Evolutionary conservation across 1,140 invertebrate genomes (phyloP), one percentile per base, ranked within the genome.

Genomic region (Aphidius gifuensis): DNA sequence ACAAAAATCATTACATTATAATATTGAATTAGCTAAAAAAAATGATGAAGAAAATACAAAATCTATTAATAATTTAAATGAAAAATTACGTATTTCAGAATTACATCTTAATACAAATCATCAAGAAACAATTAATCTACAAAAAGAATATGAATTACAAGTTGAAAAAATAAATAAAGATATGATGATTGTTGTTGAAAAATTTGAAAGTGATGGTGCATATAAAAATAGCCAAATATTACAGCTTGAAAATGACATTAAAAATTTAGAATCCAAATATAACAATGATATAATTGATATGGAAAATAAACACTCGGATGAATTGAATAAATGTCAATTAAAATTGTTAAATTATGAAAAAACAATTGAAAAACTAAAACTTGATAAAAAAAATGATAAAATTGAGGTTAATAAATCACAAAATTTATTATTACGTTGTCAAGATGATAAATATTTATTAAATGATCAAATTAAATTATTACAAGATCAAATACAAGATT

Each of bases 101-200:
- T 61, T 61, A 5, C 11, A 57, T 21, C 38, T 68, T 65, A 2
- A 42, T 64, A 6, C 67, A 72, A 32, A 75, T 69, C 38, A 32
- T 69, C 69, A 58, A 38, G 66, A 39, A 70, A 65, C n/a, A 21
- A 32, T 6, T 45, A 71, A 73, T 51, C 68, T 73, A 53, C 73
- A 78, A 38, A 75, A 72, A 61, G 66, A 71, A 9, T 74, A 72
- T 48, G 74, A 79, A 56, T 61, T 65, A 6, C 67, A 69, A 9
- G 60, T 76, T 8, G 71, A 76, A 6, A 79, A 77, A 65, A 73
- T 77, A 38, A 75, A 76, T 57, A 74, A 75, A 6, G 74, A 78
- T 9, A 78, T 74, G 72, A 65, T 75, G 53, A 59, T 66, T 11
- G 68, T 79, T 40, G 56, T 74, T 11, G 70, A 77, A 1, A 77